phyloP scores from a whole-genome alignment of 2,113 vertebrate species.

The Myotis davidii region DNA sequence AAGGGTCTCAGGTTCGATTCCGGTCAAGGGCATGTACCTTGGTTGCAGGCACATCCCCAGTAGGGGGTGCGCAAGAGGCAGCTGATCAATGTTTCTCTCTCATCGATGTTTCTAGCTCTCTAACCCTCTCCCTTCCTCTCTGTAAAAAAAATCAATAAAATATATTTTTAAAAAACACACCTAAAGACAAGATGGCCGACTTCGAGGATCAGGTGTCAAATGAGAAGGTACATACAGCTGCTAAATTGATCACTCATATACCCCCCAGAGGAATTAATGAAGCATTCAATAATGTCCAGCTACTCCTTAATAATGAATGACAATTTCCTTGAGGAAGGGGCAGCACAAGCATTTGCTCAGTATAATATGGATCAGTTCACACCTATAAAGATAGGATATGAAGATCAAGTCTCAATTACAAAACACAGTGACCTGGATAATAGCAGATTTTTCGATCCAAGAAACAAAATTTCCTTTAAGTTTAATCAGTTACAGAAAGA shows the following conservation, averaged over 20 bases:
- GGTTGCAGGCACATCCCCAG: too few species aligned
- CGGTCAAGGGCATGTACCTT: too few species aligned
- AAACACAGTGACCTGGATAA: conserved; percentile 91
- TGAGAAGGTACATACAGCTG: not conserved
- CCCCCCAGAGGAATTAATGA: not conserved
- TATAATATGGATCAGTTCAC: not conserved
- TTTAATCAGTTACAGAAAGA: conserved; percentile 97
- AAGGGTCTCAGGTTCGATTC: too few species aligned
- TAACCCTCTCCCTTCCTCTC: too few species aligned
- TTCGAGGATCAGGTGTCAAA: not conserved
- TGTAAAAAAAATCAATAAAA: too few species aligned
- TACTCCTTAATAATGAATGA: not conserved
- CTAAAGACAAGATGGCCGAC: not conserved
- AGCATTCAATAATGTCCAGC: not conserved
- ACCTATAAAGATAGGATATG: not conserved
- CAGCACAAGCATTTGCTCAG: not conserved
- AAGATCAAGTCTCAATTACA: conserved; percentile 92
- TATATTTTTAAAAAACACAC: too few species aligned
- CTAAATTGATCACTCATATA: not conserved
- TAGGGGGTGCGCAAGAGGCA: too few species aligned
- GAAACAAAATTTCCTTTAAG: conserved; percentile 95
- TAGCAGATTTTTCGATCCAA: conserved; percentile 95
- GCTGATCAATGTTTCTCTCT: too few species aligned
- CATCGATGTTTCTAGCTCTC: too few species aligned
- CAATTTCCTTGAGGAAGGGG: not conserved